These are phyloP conservation scores for Plagodis dolabraria DNA, from an alignment of 2,888 invertebrate genomes.

Conservation along the genomic window DNA sequence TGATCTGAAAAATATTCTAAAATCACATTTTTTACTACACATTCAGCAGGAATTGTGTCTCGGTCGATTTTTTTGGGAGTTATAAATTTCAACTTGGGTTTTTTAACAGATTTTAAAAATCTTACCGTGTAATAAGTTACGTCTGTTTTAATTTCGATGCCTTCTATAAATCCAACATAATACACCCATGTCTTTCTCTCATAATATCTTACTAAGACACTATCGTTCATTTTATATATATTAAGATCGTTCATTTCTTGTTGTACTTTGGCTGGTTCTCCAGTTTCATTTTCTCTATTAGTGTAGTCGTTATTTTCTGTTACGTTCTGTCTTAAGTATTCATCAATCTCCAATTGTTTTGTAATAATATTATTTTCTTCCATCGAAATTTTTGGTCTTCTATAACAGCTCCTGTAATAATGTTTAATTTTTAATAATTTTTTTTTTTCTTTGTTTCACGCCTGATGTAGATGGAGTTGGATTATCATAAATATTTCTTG, in stretches of 20 bases:
- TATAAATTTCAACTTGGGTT: conserved; percentile 15
- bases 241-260: no score
- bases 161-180: conserved; percentile 27
- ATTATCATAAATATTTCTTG: no score
- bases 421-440: no score
- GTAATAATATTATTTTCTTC: conserved; percentile 2
- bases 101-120: conserved; percentile 25
- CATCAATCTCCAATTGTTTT: conserved; percentile 4
- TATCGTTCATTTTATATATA: no score
- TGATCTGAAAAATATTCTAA: conserved; percentile 12
- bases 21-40: no score
- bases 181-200: conserved; percentile 24
- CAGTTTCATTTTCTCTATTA: no score
- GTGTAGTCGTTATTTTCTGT: conserved; percentile 5
- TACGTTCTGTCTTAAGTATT: conserved; percentile 3
- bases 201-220: conserved; percentile 23
- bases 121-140: conserved; percentile 21
- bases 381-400: no score
- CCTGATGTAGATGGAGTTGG: no score
- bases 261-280: no score
- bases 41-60: conserved; percentile 19
- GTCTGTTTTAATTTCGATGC: conserved; percentile 18
- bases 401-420: no score
- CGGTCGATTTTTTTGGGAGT: conserved; percentile 10
- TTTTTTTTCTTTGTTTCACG: no score